Evolutionary conservation across 2,888 invertebrate genomes (phyloP).

Genomic region (Pardosa pseudoannulata): DNA sequence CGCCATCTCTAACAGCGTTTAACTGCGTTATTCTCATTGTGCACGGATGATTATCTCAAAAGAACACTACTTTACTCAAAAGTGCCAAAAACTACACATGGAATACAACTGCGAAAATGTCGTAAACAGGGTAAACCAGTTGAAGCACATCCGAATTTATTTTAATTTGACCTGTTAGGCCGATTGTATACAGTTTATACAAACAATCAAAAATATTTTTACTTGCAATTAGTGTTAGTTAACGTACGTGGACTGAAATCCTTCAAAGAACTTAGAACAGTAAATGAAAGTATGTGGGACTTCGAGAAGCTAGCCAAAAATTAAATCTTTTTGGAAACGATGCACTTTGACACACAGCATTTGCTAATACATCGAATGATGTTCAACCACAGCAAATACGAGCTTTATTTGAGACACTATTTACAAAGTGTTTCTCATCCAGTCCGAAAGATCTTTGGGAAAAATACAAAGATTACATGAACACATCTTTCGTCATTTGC

Average conservation of each 20-base stretch:
- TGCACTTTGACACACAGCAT: background rate
- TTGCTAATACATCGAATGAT: background rate
- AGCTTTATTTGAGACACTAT: background rate
- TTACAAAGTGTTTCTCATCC: background rate
- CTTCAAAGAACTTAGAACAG: conserved; percentile 38
- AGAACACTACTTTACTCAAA: conserved; percentile 1
- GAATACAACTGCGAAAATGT: background rate
- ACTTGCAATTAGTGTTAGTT: background rate
- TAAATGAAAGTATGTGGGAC: background rate
- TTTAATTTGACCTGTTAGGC: background rate
- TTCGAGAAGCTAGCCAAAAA: background rate
- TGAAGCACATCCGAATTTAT: background rate
- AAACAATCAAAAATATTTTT: background rate
- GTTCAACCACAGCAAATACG: background rate
- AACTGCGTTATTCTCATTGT: conserved; percentile 9
- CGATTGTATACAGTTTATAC: conserved; percentile 29
- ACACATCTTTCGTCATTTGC: too few species aligned
- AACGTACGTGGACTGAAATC: conserved; percentile 47
- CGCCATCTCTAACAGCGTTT: background rate
- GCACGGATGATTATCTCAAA: background rate
- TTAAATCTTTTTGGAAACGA: background rate
- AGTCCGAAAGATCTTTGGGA: background rate
- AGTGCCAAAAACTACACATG: background rate
- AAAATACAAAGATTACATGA: background rate
- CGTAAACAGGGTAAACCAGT: background rate